Conservation (phyloP, 1,140 invertebrate species). For the Nomia melanderi region DNA sequence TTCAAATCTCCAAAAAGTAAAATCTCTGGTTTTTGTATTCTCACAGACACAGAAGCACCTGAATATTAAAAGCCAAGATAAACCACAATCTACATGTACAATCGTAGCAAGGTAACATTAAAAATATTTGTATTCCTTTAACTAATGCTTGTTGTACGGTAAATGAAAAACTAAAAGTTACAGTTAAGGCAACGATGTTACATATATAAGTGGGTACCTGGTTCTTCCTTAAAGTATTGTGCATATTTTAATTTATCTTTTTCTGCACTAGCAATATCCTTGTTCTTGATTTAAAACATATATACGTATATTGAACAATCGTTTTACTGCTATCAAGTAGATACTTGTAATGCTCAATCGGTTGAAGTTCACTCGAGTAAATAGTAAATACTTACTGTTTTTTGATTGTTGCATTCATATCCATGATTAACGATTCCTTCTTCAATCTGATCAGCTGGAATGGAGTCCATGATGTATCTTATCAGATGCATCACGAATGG, state of each 20-base stretch:
- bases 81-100: not conserved
- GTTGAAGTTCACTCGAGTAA: not conserved
- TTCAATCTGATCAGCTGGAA: conserved; percentile 83
- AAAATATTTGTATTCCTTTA: not conserved
- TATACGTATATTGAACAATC: conserved; percentile 18
- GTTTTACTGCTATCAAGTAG: conserved; percentile 15
- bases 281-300: conserved; percentile 61
- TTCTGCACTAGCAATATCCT: conserved; percentile 41
- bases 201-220: conserved; percentile 52
- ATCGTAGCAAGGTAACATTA: not conserved
- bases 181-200: not conserved
- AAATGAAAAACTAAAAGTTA: not conserved
- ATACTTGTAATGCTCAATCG: not conserved
- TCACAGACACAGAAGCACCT: conserved; percentile 82
- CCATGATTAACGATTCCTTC: conserved; percentile 86
- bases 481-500: conserved; percentile 86
- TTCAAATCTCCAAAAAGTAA: conserved; percentile 88
- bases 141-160: not conserved
- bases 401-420: conserved; percentile 82
- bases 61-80: not conserved
- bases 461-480: conserved; percentile 85
- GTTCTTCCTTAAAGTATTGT: conserved; percentile 62
- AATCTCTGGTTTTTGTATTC: conserved; percentile 89
- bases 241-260: conserved; percentile 54
- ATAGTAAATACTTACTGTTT: conserved; percentile 58